Evolutionary conservation across 2,888 invertebrate species (phyloP).

Genomic region (Cybosia mesomella): DNA sequence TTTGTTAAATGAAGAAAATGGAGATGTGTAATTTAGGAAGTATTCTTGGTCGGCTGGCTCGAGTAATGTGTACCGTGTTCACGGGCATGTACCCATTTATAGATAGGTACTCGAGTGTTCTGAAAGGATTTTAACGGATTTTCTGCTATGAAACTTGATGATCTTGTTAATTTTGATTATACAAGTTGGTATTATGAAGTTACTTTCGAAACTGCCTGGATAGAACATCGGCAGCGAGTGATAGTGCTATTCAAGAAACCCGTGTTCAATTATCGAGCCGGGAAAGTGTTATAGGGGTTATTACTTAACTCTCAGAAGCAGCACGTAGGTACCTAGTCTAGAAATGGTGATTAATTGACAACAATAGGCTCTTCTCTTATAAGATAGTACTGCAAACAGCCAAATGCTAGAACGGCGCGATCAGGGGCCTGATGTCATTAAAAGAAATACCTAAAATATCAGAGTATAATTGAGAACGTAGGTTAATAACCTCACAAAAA

Average conservation of each 20-base stretch:
- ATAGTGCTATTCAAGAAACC: not conserved
- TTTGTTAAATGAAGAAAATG: conserved; percentile 86
- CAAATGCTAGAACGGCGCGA: no score
- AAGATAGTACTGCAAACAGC: no score
- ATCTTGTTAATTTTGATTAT: conserved; percentile 16
- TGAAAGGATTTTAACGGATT: conserved; percentile 19
- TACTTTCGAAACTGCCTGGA: not conserved
- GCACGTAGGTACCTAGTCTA: no score
- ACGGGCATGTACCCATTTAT: conserved; percentile 29
- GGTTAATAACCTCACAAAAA: no score
- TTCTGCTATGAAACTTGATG: conserved; percentile 19
- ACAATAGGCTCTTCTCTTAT: no score
- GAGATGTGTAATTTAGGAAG: conserved; percentile 79
- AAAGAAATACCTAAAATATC: no score
- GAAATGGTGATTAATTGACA: no score
- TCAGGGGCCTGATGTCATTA: no score
- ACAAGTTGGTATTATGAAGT: not conserved
- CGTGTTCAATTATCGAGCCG: not conserved
- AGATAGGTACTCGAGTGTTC: conserved; percentile 26
- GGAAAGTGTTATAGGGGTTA: not conserved
- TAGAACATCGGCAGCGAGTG: not conserved
- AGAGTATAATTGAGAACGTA: no score
- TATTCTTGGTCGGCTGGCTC: conserved; percentile 68
- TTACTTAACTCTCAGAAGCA: no score
- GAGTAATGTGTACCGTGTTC: conserved; percentile 58